phyloP scores from a whole-genome alignment of 2,888 invertebrate genomes.

The Trachelus tabidus region DNA sequence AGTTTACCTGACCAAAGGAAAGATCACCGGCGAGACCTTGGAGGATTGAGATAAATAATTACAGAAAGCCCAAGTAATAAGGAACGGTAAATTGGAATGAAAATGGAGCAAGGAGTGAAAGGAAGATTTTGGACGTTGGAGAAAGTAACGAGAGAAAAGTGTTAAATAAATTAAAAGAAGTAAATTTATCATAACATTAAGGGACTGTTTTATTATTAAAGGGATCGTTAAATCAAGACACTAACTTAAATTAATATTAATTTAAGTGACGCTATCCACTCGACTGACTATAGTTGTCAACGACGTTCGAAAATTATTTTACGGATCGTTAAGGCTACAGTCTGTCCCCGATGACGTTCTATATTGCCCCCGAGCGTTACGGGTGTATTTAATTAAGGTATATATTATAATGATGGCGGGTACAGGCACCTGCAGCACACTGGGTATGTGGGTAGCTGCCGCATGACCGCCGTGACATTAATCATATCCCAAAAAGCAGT shows the following conservation, averaged over 20 bases:
- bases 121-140: background rate
- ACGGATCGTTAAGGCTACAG: background rate
- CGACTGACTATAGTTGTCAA: background rate
- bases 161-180: background rate
- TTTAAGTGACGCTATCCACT: background rate
- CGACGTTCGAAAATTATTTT: background rate
- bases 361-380: background rate
- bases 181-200: background rate
- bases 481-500: constrained; percentile 8
- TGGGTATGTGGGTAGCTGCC: background rate
- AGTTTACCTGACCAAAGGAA: no score
- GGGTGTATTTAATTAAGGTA: constrained; percentile 12
- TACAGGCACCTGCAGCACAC: constrained; percentile 8
- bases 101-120: background rate
- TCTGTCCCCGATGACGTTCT: background rate
- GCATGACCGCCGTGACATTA: constrained; percentile 5
- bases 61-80: no score
- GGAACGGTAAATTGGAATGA: background rate
- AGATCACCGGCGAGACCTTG: background rate
- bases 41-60: background rate
- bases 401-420: constrained; percentile 7
- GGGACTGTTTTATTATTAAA: background rate
- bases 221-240: background rate
- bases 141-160: background rate
- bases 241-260: background rate